These are phyloP conservation scores for Gonioctena quinquepunctata DNA, from an alignment of 1,140 invertebrate genomes.

Conservation along the genomic window DNA sequence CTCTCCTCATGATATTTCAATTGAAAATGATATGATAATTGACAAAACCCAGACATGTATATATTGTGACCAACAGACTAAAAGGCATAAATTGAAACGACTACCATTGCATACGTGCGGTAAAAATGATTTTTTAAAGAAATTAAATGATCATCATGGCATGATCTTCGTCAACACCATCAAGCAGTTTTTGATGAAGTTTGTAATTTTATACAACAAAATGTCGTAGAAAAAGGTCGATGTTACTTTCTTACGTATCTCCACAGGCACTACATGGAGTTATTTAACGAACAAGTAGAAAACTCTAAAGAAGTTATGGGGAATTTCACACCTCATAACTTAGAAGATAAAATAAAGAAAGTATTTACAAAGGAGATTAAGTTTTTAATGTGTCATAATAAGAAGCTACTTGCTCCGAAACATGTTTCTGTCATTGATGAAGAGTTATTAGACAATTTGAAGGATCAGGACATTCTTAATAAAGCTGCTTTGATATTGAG, in stretches of 20 bases:
- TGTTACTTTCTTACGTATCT: constrained; percentile 36
- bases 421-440: constrained; percentile 25
- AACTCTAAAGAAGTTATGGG: neutral
- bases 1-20: constrained; percentile 7
- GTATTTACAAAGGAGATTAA: constrained; percentile 26
- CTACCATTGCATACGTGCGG: constrained; percentile 11
- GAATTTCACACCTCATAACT: constrained; percentile 28
- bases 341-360: constrained; percentile 35
- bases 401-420: constrained; percentile 34
- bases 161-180: constrained; percentile 30
- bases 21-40: constrained; percentile 16
- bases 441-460: constrained; percentile 28
- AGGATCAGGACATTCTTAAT: constrained; percentile 36
- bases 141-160: constrained; percentile 28
- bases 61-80: constrained; percentile 30
- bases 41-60: constrained; percentile 15
- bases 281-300: neutral
- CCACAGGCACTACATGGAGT: constrained; percentile 29
- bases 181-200: constrained; percentile 38
- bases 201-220: constrained; percentile 31
- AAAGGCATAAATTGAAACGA: constrained; percentile 33
- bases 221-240: constrained; percentile 33
- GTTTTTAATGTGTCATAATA: constrained; percentile 30
- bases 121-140: constrained; percentile 17
- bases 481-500: constrained; percentile 39